Conservation (phyloP, 2,888 invertebrate genomes). For the Andrena praecox region DNA sequence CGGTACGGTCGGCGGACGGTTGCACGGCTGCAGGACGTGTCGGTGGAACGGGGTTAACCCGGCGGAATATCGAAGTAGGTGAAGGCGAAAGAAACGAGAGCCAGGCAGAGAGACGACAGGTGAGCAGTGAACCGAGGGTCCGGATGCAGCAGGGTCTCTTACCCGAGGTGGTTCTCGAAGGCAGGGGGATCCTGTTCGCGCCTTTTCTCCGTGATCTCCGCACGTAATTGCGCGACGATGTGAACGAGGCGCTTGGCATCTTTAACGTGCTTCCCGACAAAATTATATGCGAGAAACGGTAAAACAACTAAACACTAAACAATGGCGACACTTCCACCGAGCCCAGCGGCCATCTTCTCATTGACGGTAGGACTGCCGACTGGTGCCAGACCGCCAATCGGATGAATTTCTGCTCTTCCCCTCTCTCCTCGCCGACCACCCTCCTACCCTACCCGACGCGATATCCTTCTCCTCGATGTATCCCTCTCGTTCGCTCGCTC, state of each 20-base stretch:
- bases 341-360: slow-evolving; percentile 93
- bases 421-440: slow-evolving; percentile 50
- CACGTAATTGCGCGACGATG: slow-evolving; percentile 96
- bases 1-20: not conserved
- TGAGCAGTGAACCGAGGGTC: slow-evolving; percentile 71
- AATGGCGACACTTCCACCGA: slow-evolving; percentile 93
- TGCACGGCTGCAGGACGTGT: not conserved
- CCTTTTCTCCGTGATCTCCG: slow-evolving; percentile 97
- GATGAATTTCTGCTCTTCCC: slow-evolving; percentile 69
- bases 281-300: slow-evolving; percentile 61
- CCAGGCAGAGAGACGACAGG: slow-evolving; percentile 61
- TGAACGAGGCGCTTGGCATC: slow-evolving; percentile 98
- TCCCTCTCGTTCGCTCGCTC: slow-evolving; percentile 5
- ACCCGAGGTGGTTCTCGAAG: slow-evolving; percentile 93
- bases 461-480: slow-evolving; percentile 32
- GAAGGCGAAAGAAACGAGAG: slow-evolving; percentile 54
- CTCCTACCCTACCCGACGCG: slow-evolving; percentile 43
- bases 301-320: slow-evolving; percentile 87
- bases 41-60: slow-evolving; percentile 26
- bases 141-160: slow-evolving; percentile 79
- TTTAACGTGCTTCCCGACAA: slow-evolving; percentile 84
- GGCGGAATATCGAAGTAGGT: slow-evolving; percentile 53
- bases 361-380: slow-evolving; percentile 85
- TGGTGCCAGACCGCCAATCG: slow-evolving; percentile 77
- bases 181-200: slow-evolving; percentile 93